Conservation (phyloP, 1,140 invertebrate genomes). For the Drosophila cardini region DNA sequence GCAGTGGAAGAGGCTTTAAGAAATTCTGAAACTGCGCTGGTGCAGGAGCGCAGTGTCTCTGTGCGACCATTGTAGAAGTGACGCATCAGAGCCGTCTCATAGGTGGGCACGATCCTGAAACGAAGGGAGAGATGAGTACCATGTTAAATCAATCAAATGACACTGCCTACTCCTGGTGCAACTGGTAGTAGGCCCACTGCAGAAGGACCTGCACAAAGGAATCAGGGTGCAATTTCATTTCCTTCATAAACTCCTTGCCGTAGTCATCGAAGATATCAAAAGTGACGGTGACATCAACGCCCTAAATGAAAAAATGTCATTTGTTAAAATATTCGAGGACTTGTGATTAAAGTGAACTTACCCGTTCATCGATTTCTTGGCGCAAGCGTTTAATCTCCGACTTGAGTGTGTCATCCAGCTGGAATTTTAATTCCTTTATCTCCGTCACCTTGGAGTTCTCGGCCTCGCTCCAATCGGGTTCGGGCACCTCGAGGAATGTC, state of each 20-base stretch:
- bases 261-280: conserved; percentile 85
- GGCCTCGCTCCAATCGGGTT: conserved; percentile 65
- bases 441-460: conserved; percentile 38
- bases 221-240: conserved; percentile 87
- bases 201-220: conserved; percentile 88
- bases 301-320: conserved; percentile 58
- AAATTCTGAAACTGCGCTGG: conserved; percentile 82
- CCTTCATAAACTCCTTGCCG: conserved; percentile 86
- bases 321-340: not conserved
- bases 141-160: not conserved
- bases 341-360: conserved; percentile 4
- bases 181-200: conserved; percentile 87
- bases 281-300: conserved; percentile 82
- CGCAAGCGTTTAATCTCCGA: conserved; percentile 70
- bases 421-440: conserved; percentile 67
- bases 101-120: conserved; percentile 85
- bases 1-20: conserved; percentile 81
- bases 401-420: conserved; percentile 67
- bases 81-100: conserved; percentile 86
- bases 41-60: conserved; percentile 86
- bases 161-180: conserved; percentile 84
- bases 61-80: conserved; percentile 86
- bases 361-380: conserved; percentile 65
- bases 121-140: not conserved
- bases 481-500: conserved; percentile 78